Evolutionary conservation across 1,140 invertebrate genomes (phyloP), one percentile per base, ranked within the genome.

Genomic region (Tetramorium alpestre): DNA sequence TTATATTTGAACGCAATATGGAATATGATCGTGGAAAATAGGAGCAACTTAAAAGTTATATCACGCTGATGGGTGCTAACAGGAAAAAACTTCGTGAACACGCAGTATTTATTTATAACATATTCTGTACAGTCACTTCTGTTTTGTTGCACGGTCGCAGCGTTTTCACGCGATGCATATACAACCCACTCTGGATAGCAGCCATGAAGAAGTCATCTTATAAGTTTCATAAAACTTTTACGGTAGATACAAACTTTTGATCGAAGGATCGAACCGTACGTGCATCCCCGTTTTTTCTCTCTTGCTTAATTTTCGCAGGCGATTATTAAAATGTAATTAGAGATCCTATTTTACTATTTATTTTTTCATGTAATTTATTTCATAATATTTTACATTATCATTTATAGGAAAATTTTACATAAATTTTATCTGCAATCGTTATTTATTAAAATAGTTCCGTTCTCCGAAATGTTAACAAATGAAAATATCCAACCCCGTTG

Each of bases 201-300:
- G 11, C 78, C 60, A 67, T 86, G 87, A 88, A 85, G 67, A 89
- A 89, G 88, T 89, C 88, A 47, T 60, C 60, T 18, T 25, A 47
- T 75, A 81, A 88, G 87, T 88, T 86, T 85, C 64, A 81, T 86
- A 70, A 88, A 89, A 88, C 76, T 89, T 89, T 88, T 77, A 81
- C 69, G 33, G 47, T 47, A 25, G 58, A 62, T 67, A 47, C 28
- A 62, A 89, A 89, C 67, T 89, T 89, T 89, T 69, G 69, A 64
- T 44, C 58, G 49, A 16, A 77, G 25, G 22, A 65, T 78, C 56
- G 8, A 22, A 33, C 41, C 62, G 56, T 58, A 41, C 22, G n/a
- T 41, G n/a, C 38, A 51, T n/a, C 22, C 11, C 16, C 1, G 49
- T 64, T 18, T 60, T 33, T 49, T 13, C 22, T 10, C 33, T 38